Base-by-base conservation (phyloP, 1,140 invertebrate genomes). In the Hypothenemus hampei region DNA sequence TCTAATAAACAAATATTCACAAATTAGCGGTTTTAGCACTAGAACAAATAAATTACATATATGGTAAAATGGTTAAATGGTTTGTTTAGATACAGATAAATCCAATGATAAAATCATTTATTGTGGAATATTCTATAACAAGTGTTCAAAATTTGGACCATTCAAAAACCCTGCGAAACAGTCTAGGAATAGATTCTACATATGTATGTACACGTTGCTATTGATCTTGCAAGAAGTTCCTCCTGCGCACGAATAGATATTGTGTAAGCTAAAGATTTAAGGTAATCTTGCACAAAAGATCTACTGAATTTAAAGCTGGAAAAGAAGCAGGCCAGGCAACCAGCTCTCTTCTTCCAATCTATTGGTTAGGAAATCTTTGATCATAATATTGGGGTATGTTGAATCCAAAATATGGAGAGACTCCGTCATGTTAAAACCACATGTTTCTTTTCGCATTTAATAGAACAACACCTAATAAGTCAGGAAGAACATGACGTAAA, bases 251-350 rank as follows among this genome's bases (percentile, higher is more conserved):
- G 26, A 7, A 29, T n/a, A 29, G 26, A n/a, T 29, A 20, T 43
- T 43, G 19, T 15, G 5, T 43, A 21, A 6, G 11, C 3, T 8
- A 43, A 3, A 43, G 1, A 3, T 40, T 20, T 44, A 4, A 46
- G 16, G 31, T 46, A 3, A 18, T 8, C 23, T 24, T 15, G 18
- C 13, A 46, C 10, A 46, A 46, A 35, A 46, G 31, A 46, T 46
- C 44, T 19, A 31, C 5, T 11, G 22, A n/a, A 18, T 46, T 46
- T 22, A 46, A 24, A 35, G 26, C 44, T 3, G 44, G 44, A 46
- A 24, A 46, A 2, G 15, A 3, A 11, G 23, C n/a, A 18, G 23
- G 16, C 44, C 23, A 29, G 1, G 1, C 7, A 13, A 46, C 10
- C 5, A 24, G 24, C 1, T 3, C 44, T 15, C 23, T 11, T 19